phyloP scores from a whole-genome alignment of 2,888 invertebrate species.

The Hydropsyche betteni region DNA sequence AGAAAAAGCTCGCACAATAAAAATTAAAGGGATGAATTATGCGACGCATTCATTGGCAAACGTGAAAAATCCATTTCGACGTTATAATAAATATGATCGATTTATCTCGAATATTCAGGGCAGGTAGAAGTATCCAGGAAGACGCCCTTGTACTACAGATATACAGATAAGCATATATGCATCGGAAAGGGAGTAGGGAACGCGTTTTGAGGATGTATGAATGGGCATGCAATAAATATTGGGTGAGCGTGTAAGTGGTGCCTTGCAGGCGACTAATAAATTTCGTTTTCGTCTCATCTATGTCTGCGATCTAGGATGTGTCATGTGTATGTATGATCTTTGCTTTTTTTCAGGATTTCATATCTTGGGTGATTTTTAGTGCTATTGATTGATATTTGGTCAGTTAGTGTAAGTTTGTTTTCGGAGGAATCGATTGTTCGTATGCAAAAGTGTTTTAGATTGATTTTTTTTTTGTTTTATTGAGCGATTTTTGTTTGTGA shows the following conservation, averaged over 20 bases:
- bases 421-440: no score
- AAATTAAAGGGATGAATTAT: neutral
- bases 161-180: neutral
- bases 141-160: neutral
- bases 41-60: neutral
- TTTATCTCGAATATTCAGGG: slow-evolving; percentile 21
- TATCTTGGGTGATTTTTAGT: no score
- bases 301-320: slow-evolving; percentile 47
- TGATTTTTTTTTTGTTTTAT: no score
- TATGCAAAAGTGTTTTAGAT: no score
- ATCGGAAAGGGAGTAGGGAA: neutral
- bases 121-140: neutral
- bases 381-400: no score
- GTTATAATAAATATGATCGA: slow-evolving; percentile 22
- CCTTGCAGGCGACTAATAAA: slow-evolving; percentile 47
- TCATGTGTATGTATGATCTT: neutral
- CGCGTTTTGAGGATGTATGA: neutral
- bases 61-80: slow-evolving; percentile 10
- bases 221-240: slow-evolving; percentile 14
- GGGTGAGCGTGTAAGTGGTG: slow-evolving; percentile 31
- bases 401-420: no score
- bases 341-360: neutral
- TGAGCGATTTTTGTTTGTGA: no score
- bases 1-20: neutral
- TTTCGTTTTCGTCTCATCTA: slow-evolving; percentile 47